Percentiles rank a stretch among this genome's conserved stretches.
Conservation (phyloP, 2,888 invertebrate species). For the Drosophila nigritarsus region DNA sequence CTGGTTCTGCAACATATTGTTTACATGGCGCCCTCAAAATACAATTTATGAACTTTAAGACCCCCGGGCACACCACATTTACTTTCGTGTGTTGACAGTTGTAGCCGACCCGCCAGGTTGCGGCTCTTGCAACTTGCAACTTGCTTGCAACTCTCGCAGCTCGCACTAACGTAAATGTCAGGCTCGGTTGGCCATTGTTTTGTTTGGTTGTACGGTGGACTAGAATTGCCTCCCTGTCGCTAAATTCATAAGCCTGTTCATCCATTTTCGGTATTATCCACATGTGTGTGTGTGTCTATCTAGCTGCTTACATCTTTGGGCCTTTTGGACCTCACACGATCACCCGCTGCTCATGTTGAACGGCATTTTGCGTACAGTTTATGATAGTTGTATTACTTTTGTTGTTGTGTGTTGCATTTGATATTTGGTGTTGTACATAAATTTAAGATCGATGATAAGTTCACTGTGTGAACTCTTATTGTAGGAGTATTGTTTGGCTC, state of each 20-base stretch:
- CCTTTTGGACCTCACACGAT: slow-evolving; percentile 69
- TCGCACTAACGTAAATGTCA: slow-evolving; percentile 65
- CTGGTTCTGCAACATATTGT: slow-evolving; percentile 65
- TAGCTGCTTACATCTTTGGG: slow-evolving; percentile 29
- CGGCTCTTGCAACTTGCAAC: slow-evolving; percentile 28
- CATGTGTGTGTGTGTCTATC: slow-evolving; percentile 24
- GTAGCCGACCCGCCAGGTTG: slow-evolving; percentile 51
- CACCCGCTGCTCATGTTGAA: slow-evolving; percentile 61
- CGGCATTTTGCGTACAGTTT: slow-evolving; percentile 68
- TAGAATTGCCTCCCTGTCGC: slow-evolving; percentile 49
- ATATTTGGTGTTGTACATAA: slow-evolving; percentile 39
- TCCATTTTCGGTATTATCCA: slow-evolving; percentile 66
- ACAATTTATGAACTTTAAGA: slow-evolving; percentile 76
- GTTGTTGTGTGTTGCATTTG: slow-evolving; percentile 22
- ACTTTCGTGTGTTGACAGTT: slow-evolving; percentile 80
- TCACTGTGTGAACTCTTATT: slow-evolving; percentile 32
- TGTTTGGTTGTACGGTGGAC: background rate
- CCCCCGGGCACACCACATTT: slow-evolving; percentile 55
- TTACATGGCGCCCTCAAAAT: slow-evolving; percentile 66
- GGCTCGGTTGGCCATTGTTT: slow-evolving; percentile 51
- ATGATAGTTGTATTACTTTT: slow-evolving; percentile 44
- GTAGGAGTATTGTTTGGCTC: slow-evolving; percentile 4
- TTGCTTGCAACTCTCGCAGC: slow-evolving; percentile 23
- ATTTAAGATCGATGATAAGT: slow-evolving; percentile 57
- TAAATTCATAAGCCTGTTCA: slow-evolving; percentile 55